Base-by-base conservation (phyloP, 2,888 invertebrate genomes). In the Parthenolecanium corni region DNA sequence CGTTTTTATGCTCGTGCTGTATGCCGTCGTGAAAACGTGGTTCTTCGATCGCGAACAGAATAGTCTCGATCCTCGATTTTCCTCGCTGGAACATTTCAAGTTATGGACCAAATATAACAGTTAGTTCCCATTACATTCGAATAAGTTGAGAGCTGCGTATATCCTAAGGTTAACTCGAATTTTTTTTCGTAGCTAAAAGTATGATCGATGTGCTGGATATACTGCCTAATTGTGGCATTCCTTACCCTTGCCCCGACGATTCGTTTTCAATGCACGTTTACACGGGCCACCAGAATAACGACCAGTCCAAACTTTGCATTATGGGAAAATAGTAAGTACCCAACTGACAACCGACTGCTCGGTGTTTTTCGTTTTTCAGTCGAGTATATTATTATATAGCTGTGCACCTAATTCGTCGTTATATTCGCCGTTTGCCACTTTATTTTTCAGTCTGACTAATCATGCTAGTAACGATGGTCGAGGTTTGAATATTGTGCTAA, bases 401-500 rank as follows among this genome's bases (percentile, higher is more conserved):
- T 18, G 18, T 51, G n/a, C 44, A 18, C 18, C 14, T 9, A 16
- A 9, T 44, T 42, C 18, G 16, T 11, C 12, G 12, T n/a, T 42
- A 42, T 11, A 16, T 52, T 11, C 14, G 6, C n/a, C n/a, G 44
- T 44, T 4, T 6, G 4, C 14, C 18, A n/a, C 14, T 16, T 47
- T 67, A 49, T 64, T 61, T 46, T 69, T 38, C 67, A 74, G 75
- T 67, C 25, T 58, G 52, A 36, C 40, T 49, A 44, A 62, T 61
- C 51, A 66, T 52, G 24, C 63, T 51, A 21, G 25, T 77, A 68
- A 74, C 61, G 79, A 75, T 16, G 79, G 79, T 3, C 71, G 80
- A 56, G 80, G 80, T 0, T 70, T 80, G 56, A 80, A 80, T 69
- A 70, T 78, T 31, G 77, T 75, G 0, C 71, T 78, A 1, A 70